Evolutionary conservation across 2,797 vertebrate species (phyloP).

Genomic region (Florisuga fusca): DNA sequence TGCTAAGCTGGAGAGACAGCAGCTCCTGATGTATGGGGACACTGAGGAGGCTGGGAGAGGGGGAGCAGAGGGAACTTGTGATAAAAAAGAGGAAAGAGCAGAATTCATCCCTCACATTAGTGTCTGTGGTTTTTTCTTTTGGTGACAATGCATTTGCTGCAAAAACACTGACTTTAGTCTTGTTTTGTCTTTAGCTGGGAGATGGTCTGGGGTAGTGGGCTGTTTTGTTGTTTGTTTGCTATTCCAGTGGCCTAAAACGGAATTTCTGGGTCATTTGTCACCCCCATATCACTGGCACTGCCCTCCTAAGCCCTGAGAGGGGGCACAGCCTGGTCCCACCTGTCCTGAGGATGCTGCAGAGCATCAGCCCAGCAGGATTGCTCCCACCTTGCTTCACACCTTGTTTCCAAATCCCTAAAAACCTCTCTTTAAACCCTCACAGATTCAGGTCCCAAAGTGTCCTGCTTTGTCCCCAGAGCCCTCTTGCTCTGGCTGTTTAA

Average conservation of each 20-base stretch:
- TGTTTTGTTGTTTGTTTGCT: neutral
- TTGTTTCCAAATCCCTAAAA: accelerated
- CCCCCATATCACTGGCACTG: accelerated
- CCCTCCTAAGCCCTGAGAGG: neutral
- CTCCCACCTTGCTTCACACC: neutral
- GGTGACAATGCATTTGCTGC: neutral
- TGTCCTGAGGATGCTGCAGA: neutral
- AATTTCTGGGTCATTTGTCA: neutral
- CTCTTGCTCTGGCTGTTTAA: neutral
- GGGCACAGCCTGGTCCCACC: neutral
- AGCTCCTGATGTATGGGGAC: neutral
- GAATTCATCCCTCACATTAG: neutral
- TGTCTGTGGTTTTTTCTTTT: neutral
- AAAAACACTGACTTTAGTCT: neutral
- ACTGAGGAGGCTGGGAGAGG: neutral
- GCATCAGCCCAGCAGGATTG: accelerated
- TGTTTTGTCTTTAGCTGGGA: neutral
- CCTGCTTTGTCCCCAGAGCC: neutral
- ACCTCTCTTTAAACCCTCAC: neutral
- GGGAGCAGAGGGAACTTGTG: accelerated
- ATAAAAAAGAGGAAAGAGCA: neutral
- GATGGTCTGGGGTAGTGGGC: neutral
- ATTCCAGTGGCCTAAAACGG: neutral
- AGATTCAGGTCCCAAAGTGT: neutral
- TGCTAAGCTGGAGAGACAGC: neutral